These are phyloP conservation scores for Nixonia krombeini DNA, from an alignment of 1,140 invertebrate genomes.

Conservation along the genomic window DNA sequence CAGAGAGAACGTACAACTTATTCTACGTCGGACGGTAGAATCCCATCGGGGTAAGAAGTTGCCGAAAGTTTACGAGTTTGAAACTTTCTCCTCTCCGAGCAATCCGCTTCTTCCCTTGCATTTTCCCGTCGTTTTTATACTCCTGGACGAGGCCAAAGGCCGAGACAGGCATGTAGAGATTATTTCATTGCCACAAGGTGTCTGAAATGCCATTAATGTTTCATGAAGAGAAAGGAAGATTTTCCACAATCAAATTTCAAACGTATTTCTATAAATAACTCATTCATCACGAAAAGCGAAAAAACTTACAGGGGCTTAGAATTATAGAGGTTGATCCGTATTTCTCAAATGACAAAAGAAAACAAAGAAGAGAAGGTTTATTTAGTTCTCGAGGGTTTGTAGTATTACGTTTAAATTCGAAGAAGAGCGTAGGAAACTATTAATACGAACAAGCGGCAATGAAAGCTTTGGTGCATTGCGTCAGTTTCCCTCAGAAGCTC, in stretches of 20 bases:
- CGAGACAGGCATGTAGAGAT: slow-evolving; percentile 43
- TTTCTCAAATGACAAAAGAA: too few relatives aligned
- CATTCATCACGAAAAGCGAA: neutral
- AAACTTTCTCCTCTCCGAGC: slow-evolving; percentile 58
- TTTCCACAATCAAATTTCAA: slow-evolving; percentile 36
- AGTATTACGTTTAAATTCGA: too few relatives aligned
- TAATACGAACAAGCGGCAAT: too few relatives aligned
- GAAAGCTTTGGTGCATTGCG: neutral
- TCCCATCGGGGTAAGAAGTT: slow-evolving; percentile 62
- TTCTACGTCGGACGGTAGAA: slow-evolving; percentile 58
- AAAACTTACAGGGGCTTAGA: too few relatives aligned
- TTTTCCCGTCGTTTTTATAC: slow-evolving; percentile 47
- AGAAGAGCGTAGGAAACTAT: neutral
- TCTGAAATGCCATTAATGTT: slow-evolving; percentile 47
- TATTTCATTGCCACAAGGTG: slow-evolving; percentile 50
- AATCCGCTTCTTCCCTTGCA: slow-evolving; percentile 54
- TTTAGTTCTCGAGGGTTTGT: too few relatives aligned
- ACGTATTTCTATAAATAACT: slow-evolving; percentile 38
- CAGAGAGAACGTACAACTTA: slow-evolving; percentile 54
- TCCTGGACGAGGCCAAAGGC: slow-evolving; percentile 36
- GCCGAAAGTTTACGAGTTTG: slow-evolving; percentile 63
- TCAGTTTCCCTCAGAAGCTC: slow-evolving; percentile 5
- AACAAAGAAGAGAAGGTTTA: too few relatives aligned
- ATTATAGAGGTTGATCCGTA: too few relatives aligned
- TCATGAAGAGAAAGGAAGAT: slow-evolving; percentile 40